Percentiles rank a stretch among this genome's conserved stretches.
These are phyloP conservation scores for Girardia tigrina DNA, from an alignment of 2,888 invertebrate genomes.

Conservation along the genomic window DNA sequence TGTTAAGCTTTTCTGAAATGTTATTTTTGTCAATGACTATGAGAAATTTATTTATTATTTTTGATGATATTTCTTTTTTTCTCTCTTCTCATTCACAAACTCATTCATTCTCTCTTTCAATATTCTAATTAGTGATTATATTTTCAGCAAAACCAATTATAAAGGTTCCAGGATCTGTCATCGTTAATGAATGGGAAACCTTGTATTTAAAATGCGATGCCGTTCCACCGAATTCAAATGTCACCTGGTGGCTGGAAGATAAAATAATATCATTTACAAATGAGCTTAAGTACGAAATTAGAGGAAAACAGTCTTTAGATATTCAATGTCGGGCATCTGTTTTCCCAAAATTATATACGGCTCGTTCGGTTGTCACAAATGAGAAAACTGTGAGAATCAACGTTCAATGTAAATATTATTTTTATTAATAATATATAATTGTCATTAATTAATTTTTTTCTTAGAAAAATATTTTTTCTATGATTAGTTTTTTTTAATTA, in stretches of 20 bases:
- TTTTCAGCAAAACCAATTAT: neutral
- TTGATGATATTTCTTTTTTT: neutral
- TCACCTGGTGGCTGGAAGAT: neutral
- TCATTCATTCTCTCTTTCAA: neutral
- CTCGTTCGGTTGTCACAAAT: neutral
- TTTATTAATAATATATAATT: neutral
- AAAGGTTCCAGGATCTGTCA: neutral
- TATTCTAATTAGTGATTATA: neutral
- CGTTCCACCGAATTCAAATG: neutral
- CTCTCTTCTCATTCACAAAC: no score
- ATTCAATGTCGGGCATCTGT: constrained; percentile 3
- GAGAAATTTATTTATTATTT: neutral
- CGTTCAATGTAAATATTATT: neutral
- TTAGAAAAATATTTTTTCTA: no score
- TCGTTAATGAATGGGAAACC: neutral
- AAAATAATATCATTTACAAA: neutral
- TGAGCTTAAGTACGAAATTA: neutral
- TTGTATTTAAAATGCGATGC: neutral
- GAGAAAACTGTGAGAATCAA: neutral
- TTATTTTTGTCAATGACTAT: neutral
- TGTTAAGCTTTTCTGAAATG: constrained; percentile 1
- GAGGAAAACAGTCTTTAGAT: neutral
- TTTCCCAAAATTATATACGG: neutral
- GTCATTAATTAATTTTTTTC: no score
- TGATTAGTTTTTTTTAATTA: no score